A percentile compares a stretch with the other conserved stretches of the same genome.
Evolutionary conservation across 2,797 vertebrate genomes (phyloP).

Genomic region (Platyrinchus mystaceus): DNA sequence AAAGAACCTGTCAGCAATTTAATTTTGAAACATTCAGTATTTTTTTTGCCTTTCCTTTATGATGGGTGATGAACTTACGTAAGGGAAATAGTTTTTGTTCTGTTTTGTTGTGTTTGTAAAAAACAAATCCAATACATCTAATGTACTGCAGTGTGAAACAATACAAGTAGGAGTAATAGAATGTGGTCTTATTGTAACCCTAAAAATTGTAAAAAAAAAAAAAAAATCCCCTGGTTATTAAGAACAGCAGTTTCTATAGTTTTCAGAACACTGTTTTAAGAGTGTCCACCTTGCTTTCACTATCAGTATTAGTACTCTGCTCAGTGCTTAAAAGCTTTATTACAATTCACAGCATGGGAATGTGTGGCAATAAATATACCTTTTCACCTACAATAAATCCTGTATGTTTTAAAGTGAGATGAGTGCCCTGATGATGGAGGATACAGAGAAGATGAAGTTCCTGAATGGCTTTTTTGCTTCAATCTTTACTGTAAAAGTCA

Average conservation of each 20-base stretch:
- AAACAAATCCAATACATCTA: neutral
- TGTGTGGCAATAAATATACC: neutral
- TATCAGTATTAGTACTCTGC: neutral
- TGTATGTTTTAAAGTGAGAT: neutral
- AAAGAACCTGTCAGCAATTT: neutral
- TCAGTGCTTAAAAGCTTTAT: neutral
- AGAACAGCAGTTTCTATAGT: neutral
- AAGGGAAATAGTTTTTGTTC: neutral
- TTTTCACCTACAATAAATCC: neutral
- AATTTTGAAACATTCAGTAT: neutral
- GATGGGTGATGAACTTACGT: neutral
- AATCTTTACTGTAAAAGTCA: neutral
- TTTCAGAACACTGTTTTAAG: neutral
- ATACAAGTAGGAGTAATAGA: neutral
- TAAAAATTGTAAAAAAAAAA: neutral
- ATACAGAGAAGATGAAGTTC: neutral
- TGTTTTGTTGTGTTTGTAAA: neutral
- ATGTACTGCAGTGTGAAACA: neutral
- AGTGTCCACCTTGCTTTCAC: neutral
- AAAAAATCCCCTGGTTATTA: neutral
- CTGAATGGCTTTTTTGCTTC: neutral
- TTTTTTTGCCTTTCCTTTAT: neutral
- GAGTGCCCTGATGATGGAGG: neutral
- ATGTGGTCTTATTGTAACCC: neutral
- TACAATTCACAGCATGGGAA: neutral